Base-by-base conservation (phyloP, 2,888 invertebrate genomes). In the Tolmerus cingulatus region DNA sequence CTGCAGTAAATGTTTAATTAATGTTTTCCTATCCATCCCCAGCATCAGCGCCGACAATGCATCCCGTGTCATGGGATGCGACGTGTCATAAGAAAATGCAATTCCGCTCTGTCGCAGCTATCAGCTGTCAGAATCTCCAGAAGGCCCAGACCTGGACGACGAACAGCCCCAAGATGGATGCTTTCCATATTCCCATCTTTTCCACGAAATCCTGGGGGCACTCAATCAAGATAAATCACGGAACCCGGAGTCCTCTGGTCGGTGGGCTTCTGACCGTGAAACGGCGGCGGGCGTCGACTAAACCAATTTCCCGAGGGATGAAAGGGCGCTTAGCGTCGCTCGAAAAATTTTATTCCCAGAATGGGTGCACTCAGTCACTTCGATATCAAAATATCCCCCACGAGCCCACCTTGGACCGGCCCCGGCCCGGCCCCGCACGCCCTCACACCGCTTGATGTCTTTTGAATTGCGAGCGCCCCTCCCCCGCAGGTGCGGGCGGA, bases 251-350 rank as follows among this genome's bases (percentile, higher is more conserved):
- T 2, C 3, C 66, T 4, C 8, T 0, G 76, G 34, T 19, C 76
- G 34, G n/a, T 5, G 76, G 37, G 37, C 76, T 37, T 19, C 76
- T 76, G 37, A 76, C 34, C 76, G 37, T 76, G 76, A 76, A 76
- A 76, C 37, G 76, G 37, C 37, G 76, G 37, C 34, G 14, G 34
- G 76, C n/a, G 34, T 19, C 78, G 43, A 40, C 23, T 40, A 78
- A 78, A 40, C 40, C 78, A 40, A 78, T 78, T 78, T 78, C 78
- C 40, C 78, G 19, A 78, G 19, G 78, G 78, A 78, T 78, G 43
- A 77, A 78, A 14, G 40, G 23, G 46, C 23, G 19, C 37, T 40
- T 40, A 78, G 78, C 40, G 43, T n/a, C 43, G 37, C 37, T 78
- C n/a, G 78, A 78, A 78, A n/a, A 43, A 46, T 78, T 78, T n/a